Base-by-base conservation (phyloP, 1,140 invertebrate species). In the Antheraea mylitta region DNA sequence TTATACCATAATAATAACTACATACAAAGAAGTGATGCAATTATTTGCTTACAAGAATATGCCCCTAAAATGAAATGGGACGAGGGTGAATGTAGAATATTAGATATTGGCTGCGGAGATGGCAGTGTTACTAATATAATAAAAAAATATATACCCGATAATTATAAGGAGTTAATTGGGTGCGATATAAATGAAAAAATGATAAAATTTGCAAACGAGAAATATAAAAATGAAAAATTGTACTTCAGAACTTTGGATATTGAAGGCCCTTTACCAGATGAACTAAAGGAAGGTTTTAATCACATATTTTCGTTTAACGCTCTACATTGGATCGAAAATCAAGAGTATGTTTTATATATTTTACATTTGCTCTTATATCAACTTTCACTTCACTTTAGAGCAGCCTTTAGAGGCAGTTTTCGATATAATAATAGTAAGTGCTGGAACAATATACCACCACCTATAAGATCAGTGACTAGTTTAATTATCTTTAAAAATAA, bases 261-360 rank as follows among this genome's bases (percentile, higher is more conserved):
- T 7, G 63, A 45, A 64, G 63, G 16, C 7, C n/a, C 38, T 64
- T 18, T 64, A 19, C 63, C 63, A 19, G 63, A 64, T 0, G 63
- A 64, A 10, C 18, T 64, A 19, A 64, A 64, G 16, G 37, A 16
- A 64, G 10, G 42, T 18, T 64, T 64, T 22, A 42, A 48, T 19
- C 63, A 64, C 8, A 22, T 64, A 9, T 64, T 64, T 13, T 64
- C 63, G 18, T 64, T 64, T 48, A 19, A 18, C 10, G 8, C 63
- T 18, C 9, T 64, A 7, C 63, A 64, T 48, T 64, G 63, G 63
- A 48, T 64, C 11, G 13, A n/a, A 11, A 64, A 64, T 45, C 63
- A 64, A 48, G 63, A 64, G 63, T 64, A 48, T 6, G 63, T 64
- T 37, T 38, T 18, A 22, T 0, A 13, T 10, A 13, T 10, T 48